Conservation (phyloP, 2,888 invertebrate species). For the Dryadula phaetusa region DNA sequence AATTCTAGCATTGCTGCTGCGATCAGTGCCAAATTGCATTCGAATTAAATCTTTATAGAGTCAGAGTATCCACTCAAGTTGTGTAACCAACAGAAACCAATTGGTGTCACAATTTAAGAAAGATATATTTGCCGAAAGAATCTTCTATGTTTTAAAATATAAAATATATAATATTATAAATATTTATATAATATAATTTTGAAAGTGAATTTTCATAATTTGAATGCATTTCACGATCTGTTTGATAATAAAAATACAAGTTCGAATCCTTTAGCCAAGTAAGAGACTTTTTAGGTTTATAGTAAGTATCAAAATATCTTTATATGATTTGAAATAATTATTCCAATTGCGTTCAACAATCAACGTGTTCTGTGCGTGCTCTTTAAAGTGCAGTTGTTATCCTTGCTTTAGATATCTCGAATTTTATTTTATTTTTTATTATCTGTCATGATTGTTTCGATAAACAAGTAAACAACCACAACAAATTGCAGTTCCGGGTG, state of each 20-base stretch:
- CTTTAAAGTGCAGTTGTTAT: conserved; percentile 40
- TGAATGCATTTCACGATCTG: background rate
- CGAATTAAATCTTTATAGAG: conserved; percentile 46
- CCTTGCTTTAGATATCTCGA: conserved; percentile 24
- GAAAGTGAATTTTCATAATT: too few species aligned
- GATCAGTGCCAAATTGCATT: conserved; percentile 49
- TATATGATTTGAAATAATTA: background rate
- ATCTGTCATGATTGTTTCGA: conserved; percentile 10
- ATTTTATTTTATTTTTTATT: conserved; percentile 28
- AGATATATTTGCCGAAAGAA: conserved; percentile 28
- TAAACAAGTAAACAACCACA: conserved; percentile 16
- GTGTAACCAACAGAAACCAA: conserved; percentile 43
- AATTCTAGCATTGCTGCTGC: conserved; percentile 42
- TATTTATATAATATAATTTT: too few species aligned
- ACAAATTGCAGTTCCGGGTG: conserved; percentile 14
- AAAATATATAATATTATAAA: too few species aligned
- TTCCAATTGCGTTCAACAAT: conserved; percentile 6
- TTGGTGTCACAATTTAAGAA: conserved; percentile 37
- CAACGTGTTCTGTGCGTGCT: conserved; percentile 9
- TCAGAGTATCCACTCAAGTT: conserved; percentile 43
- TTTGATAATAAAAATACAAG: background rate
- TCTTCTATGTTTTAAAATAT: conserved; percentile 11
- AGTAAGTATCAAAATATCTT: background rate
- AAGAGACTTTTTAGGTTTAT: background rate
- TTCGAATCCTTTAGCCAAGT: background rate